Conservation (phyloP, 1,140 invertebrate species). For the Drosophila guanche region DNA sequence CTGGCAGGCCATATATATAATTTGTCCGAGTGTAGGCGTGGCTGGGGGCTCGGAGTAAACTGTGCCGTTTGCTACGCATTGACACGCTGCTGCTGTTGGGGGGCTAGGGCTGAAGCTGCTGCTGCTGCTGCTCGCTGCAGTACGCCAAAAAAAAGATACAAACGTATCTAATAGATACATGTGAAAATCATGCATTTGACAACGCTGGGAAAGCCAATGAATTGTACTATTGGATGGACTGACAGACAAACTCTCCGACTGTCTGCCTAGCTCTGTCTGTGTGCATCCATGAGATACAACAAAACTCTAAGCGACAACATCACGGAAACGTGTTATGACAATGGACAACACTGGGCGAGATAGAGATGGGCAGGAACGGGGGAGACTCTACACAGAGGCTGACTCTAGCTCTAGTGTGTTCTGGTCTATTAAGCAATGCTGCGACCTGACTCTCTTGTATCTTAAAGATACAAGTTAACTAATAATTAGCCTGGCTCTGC, state of each 20-base stretch:
- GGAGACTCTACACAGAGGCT: background rate
- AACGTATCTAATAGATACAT: constrained; percentile 82
- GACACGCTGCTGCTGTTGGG: constrained; percentile 39
- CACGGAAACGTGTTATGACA: constrained; percentile 76
- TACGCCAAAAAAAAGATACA: constrained; percentile 44
- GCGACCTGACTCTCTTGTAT: constrained; percentile 48
- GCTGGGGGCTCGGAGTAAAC: constrained; percentile 49
- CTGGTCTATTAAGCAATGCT: constrained; percentile 82
- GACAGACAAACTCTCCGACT: constrained; percentile 8
- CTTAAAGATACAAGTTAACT: constrained; percentile 82
- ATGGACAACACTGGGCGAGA: constrained; percentile 40
- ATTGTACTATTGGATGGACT: constrained; percentile 66
- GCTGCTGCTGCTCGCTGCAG: too few species aligned
- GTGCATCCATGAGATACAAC: constrained; percentile 65
- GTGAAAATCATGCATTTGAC: constrained; percentile 77
- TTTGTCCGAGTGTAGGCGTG: constrained; percentile 39
- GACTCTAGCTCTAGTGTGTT: constrained; percentile 48
- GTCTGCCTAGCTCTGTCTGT: constrained; percentile 9
- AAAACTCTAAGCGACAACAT: constrained; percentile 29
- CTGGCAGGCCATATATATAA: constrained; percentile 26
- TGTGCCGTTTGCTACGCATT: constrained; percentile 80
- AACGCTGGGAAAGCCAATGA: constrained; percentile 75
- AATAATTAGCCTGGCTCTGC: constrained; percentile 70
- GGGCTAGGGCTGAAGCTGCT: background rate
- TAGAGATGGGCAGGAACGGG: background rate